These are phyloP conservation scores for Pyrgilauda ruficollis DNA, from an alignment of 2,113 vertebrate species.

Conservation along the genomic window DNA sequence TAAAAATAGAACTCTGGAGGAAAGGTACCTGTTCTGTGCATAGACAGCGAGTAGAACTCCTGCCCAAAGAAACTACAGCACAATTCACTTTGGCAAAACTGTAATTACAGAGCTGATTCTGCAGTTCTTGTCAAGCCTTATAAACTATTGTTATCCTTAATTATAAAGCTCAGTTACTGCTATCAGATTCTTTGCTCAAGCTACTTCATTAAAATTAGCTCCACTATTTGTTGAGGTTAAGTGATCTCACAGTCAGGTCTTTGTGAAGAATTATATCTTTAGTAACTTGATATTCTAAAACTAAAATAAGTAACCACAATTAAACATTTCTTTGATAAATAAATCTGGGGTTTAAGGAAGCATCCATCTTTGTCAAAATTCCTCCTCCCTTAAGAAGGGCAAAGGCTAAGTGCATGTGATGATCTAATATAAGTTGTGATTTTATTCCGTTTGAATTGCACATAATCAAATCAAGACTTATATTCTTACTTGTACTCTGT, in stretches of 20 bases:
- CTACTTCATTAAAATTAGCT: background rate
- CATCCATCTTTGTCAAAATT: constrained; percentile 48
- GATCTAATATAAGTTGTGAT: constrained; percentile 34
- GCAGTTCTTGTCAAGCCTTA: background rate
- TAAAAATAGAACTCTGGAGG: background rate
- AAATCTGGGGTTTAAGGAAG: constrained; percentile 22
- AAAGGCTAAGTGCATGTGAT: constrained; percentile 41
- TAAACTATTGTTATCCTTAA: background rate
- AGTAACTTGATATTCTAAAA: constrained; percentile 33
- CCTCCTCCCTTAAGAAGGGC: background rate
- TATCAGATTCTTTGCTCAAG: background rate
- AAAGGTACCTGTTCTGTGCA: background rate
- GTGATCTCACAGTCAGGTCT: background rate
- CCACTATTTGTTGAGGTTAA: background rate
- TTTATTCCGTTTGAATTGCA: constrained; percentile 42
- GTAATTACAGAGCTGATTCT: background rate
- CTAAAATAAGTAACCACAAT: constrained; percentile 4
- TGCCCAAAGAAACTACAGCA: background rate
- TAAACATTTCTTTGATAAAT: constrained; percentile 39
- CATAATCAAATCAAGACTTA: constrained; percentile 43
- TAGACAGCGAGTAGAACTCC: fast-evolving
- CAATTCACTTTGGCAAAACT: background rate
- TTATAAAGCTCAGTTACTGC: background rate
- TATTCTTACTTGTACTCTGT: background rate
- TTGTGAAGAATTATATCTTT: background rate